Evolutionary conservation across 2,888 invertebrate genomes (phyloP), one percentile per base, ranked within the genome.

Genomic region (Tinea pellionella): DNA sequence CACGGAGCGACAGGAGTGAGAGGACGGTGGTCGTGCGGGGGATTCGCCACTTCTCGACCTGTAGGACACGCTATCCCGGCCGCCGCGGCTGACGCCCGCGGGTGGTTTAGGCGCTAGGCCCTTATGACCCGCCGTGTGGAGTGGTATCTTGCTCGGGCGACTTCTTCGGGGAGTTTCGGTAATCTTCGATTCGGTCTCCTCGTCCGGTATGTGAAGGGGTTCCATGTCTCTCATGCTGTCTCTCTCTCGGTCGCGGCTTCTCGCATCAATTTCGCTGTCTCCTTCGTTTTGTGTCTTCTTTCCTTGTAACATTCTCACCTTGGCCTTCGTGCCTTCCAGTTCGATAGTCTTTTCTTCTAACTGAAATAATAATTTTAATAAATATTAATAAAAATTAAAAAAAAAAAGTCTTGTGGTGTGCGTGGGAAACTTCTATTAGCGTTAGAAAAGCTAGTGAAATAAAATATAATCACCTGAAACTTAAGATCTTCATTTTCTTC

Each of bases 341-440:
- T 95, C 94, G 68, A 95, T 94, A 69, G 91, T 93, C 73, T 92
- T 92, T 77, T 95, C 94, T 77, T 94, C 94, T 68, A 95, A 80
- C 94, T 95, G 86, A 13, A 70, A 76, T 47, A 12, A 3, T 18
- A 30, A 4, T 18, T 56, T 19, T 19, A 29, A 13, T 3, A 15
- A 3, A 6, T 2, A 2, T 58, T 37, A 37, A 37, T 58, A 37
- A 2, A 2, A 6, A 15, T 15, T 12, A 3, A 4, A 41, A 6
- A n/a, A 41, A 12, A 41, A 24, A 3, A 24, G 6, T 6, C 24
- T n/a, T n/a, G n/a, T n/a, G n/a, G n/a, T n/a, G n/a, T n/a, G n/a
- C n/a, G n/a, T n/a, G n/a, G n/a, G n/a, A n/a, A n/a, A n/a, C n/a
- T n/a, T 7, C 4, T 7, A 30, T 30, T 7, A 30, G 4, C 30